These are phyloP conservation scores for Stomorhina lunata DNA, from an alignment of 2,888 invertebrate genomes.

Conservation along the genomic window DNA sequence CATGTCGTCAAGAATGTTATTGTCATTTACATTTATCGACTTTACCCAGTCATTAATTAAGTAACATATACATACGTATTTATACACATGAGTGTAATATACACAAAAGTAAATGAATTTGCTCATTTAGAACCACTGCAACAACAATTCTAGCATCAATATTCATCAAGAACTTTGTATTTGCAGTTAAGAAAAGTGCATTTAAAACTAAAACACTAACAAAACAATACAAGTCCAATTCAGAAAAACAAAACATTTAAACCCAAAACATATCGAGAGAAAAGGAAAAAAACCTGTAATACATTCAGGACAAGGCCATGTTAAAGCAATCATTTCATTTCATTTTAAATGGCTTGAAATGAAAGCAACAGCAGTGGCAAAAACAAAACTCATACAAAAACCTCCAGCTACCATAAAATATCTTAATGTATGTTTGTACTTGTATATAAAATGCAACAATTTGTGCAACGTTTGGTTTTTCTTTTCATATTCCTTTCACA, in stretches of 20 bases:
- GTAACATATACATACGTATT: not conserved
- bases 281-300: slow-evolving; percentile 28
- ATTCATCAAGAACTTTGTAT: not conserved
- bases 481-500: not conserved
- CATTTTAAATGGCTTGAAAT: slow-evolving; percentile 57
- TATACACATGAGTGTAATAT: slow-evolving; percentile 17
- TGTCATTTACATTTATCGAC: slow-evolving; percentile 63
- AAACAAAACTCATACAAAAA: slow-evolving; percentile 8
- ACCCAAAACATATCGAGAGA: not conserved
- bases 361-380: slow-evolving; percentile 1
- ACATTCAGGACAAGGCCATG: slow-evolving; percentile 64
- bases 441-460: too few species aligned
- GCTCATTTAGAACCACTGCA: slow-evolving; percentile 1
- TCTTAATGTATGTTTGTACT: slow-evolving; percentile 27
- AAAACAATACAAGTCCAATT: slow-evolving; percentile 25
- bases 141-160: slow-evolving; percentile 1
- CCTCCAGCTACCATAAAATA: slow-evolving; percentile 38
- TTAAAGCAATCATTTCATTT: slow-evolving; percentile 60
- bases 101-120: slow-evolving; percentile 31
- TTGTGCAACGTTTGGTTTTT: slow-evolving; percentile 26
- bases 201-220: slow-evolving; percentile 32
- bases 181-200: slow-evolving; percentile 14
- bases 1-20: slow-evolving; percentile 58
- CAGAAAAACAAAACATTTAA: slow-evolving; percentile 9
- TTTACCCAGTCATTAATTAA: slow-evolving; percentile 36